phyloP scores from a whole-genome alignment of 1,140 invertebrate species.

The Rhynchophorus ferrugineus region DNA sequence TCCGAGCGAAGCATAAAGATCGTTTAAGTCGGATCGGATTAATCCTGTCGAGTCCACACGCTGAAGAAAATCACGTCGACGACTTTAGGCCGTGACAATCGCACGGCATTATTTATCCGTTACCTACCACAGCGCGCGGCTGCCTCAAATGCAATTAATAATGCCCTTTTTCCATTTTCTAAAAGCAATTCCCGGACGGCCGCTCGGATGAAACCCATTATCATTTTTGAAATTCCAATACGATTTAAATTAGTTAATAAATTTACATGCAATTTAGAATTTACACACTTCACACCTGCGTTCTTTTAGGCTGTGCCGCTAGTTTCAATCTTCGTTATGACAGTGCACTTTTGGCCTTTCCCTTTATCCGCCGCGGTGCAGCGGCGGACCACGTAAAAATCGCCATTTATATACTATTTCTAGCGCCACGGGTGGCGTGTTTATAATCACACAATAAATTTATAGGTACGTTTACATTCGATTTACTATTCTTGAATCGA shows the following conservation, averaged over 20 bases:
- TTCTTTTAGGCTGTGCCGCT: slow-evolving; percentile 22
- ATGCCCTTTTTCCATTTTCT: slow-evolving; percentile 24
- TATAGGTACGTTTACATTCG: too few species aligned
- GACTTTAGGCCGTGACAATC: slow-evolving; percentile 22
- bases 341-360: slow-evolving; percentile 21
- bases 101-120: slow-evolving; percentile 18
- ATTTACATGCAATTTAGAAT: slow-evolving; percentile 27
- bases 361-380: slow-evolving; percentile 17
- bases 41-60: slow-evolving; percentile 12
- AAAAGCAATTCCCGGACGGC: slow-evolving; percentile 23
- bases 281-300: slow-evolving; percentile 26
- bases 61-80: slow-evolving; percentile 10
- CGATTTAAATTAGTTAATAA: slow-evolving; percentile 27
- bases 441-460: too few species aligned
- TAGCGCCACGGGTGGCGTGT: too few species aligned
- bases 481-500: too few species aligned
- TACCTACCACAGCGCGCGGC: slow-evolving; percentile 21
- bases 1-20: too few species aligned
- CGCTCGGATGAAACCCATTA: slow-evolving; percentile 21
- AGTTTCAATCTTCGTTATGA: slow-evolving; percentile 24
- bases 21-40: not conserved
- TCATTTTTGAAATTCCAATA: slow-evolving; percentile 26
- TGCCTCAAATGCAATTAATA: slow-evolving; percentile 22
- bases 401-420: too few species aligned
- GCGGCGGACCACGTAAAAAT: slow-evolving; percentile 2